phyloP scores from a whole-genome alignment of 2,888 invertebrate species.

The Eurois occulta region DNA sequence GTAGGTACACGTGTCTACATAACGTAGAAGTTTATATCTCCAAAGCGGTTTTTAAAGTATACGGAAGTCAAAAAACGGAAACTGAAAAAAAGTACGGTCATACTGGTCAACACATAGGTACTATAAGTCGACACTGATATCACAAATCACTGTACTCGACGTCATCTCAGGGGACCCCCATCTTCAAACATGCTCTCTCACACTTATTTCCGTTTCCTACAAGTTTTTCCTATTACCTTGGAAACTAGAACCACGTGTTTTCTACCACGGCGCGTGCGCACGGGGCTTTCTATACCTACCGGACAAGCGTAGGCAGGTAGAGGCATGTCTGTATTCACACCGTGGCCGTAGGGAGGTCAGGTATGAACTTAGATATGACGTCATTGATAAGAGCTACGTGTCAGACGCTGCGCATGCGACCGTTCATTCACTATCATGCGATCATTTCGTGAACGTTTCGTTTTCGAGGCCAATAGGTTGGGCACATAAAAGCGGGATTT shows the following conservation, averaged over 20 bases:
- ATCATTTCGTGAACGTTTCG: constrained; percentile 23
- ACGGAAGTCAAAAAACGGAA: not conserved
- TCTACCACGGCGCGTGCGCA: constrained; percentile 5
- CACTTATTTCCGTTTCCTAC: constrained; percentile 40
- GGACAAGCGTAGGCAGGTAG: constrained; percentile 13
- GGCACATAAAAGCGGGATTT: not conserved
- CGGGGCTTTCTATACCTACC: constrained; percentile 46
- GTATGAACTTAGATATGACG: constrained; percentile 39
- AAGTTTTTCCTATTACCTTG: constrained; percentile 55
- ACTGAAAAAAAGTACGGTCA: no score
- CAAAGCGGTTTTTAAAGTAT: not conserved
- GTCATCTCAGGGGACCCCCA: constrained; percentile 35
- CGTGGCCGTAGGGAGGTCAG: not conserved
- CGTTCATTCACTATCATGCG: constrained; percentile 29
- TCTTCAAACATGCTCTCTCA: constrained; percentile 4
- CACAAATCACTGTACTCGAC: not conserved
- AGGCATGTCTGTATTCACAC: constrained; percentile 11
- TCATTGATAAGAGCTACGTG: constrained; percentile 50
- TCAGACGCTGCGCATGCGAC: constrained; percentile 29
- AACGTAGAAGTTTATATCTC: no score
- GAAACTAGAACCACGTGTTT: constrained; percentile 19
- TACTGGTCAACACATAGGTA: not conserved
- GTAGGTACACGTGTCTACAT: not conserved
- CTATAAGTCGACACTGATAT: not conserved
- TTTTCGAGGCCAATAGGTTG: constrained; percentile 25